Percentiles rank a stretch among this genome's conserved stretches.
phyloP scores from a whole-genome alignment of 2,797 vertebrate species.

The Betta splendens region DNA sequence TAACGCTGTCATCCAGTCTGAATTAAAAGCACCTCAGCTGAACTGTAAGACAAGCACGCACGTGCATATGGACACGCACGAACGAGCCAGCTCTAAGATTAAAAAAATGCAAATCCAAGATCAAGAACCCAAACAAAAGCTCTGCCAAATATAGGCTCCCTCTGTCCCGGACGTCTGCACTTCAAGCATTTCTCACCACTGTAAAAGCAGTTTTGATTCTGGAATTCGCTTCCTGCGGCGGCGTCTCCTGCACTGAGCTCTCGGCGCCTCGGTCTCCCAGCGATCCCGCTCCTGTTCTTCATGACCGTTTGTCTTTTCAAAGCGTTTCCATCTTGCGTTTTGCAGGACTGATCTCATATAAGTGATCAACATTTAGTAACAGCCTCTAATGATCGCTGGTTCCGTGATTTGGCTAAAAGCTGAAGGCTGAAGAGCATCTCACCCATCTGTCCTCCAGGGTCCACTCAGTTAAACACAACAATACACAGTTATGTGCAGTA shows the following conservation, averaged over 20 bases:
- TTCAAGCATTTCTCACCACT: conserved; percentile 44
- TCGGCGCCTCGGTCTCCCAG: conserved; percentile 35
- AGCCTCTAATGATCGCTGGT: no score
- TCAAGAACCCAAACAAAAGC: conserved; percentile 10
- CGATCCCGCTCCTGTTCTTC: conserved; percentile 25
- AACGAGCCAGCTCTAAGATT: conserved; percentile 19
- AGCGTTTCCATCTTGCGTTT: no score
- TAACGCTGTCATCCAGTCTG: conserved; percentile 41
- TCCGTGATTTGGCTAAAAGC: no score
- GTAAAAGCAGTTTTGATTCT: conserved; percentile 29
- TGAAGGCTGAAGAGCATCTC: no score
- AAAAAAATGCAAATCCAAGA: conserved; percentile 32
- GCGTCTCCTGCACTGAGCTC: conserved; percentile 34
- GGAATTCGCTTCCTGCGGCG: conserved; percentile 29
- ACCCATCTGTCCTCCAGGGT: no score
- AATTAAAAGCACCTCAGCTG: conserved; percentile 38
- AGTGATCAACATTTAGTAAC: background rate
- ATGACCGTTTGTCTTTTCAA: conserved; percentile 12
- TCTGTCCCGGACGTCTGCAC: conserved; percentile 20
- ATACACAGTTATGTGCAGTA: no score
- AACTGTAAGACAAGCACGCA: conserved; percentile 17
- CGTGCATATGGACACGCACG: conserved; percentile 2
- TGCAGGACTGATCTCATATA: background rate
- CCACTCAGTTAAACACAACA: no score
- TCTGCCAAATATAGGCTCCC: conserved; percentile 18